A percentile compares a stretch with the other conserved stretches of the same genome.
phyloP scores from a whole-genome alignment of 1,140 invertebrate species.

The Papilio helenus region DNA sequence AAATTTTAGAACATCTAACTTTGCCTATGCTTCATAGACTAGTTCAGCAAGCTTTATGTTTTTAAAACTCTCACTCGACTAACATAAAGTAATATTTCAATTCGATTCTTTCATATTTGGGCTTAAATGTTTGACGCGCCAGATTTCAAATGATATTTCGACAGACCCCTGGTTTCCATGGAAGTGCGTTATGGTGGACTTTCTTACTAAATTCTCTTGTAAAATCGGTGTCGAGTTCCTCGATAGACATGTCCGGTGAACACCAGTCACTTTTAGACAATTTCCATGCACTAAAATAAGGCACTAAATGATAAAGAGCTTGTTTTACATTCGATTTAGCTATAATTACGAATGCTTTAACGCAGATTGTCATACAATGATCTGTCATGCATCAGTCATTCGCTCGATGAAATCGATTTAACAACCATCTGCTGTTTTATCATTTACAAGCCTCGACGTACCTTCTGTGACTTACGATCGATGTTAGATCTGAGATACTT shows the following conservation, averaged over 20 bases:
- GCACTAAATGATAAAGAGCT: conserved; percentile 81
- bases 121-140: conserved; percentile 31
- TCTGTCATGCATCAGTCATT: conserved; percentile 53
- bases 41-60: conserved; percentile 33
- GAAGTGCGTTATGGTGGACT: background rate
- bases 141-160: conserved; percentile 35
- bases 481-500: conserved; percentile 65
- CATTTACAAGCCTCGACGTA: conserved; percentile 76
- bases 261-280: conserved; percentile 63
- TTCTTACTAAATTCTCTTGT: background rate
- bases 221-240: conserved; percentile 44
- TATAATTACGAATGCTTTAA: conserved; percentile 69
- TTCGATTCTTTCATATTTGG: conserved; percentile 27
- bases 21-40: conserved; percentile 35
- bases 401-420: conserved; percentile 49
- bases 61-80: conserved; percentile 27
- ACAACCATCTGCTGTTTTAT: conserved; percentile 73
- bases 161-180: conserved; percentile 34
- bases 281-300: conserved; percentile 69
- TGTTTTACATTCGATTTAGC: conserved; percentile 64
- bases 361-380: conserved; percentile 56
- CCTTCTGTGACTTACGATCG: conserved; percentile 64
- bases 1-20: conserved; percentile 26
- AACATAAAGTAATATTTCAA: conserved; percentile 24
- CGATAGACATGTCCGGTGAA: conserved; percentile 45